Base-by-base conservation (phyloP, 1,140 invertebrate genomes). In the Portunus trituberculatus region DNA sequence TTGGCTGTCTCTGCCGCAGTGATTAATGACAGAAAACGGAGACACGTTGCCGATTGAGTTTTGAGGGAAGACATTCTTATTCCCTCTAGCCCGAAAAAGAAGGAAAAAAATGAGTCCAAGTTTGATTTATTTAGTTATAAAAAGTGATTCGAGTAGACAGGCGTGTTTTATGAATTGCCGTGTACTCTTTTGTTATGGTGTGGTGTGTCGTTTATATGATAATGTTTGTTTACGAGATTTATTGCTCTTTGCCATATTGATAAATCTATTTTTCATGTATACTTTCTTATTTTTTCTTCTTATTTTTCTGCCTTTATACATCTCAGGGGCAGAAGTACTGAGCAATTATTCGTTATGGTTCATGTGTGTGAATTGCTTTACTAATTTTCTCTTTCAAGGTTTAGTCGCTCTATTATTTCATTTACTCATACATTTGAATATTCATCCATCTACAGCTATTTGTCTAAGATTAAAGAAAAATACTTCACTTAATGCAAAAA, bases 1-100 rank as follows among this genome's bases (percentile, higher is more conserved):
- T 93, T 93, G 92, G 92, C 92, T 93, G 92, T 93, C 92, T 10
- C 39, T 28, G 32, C 28, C 6, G 14, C 45, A 20, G 76, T 93
- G 92, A 93, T 93, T 93, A 84, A 93, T 93, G 92, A 93, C n/a
- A 93, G 92, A 93, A 93, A 93, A 93, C 92, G 92, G 92, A n/a
- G 52, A 39, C 31, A 48, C 92, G 92, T 83, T 84, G 76, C 48
- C 89, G 46, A 91, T 91, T 28, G 46, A 76, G 20, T 76, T 76
- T 76, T 76, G 67, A 76, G 67, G 67, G 67, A 76, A n/a, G 67
- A 76, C 67, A 16, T 29, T 52, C 46, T 46, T 89, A 52, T 45
- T 25, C 39, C 87, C 87, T 28, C 48, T 39, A 4, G 16, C 3
- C 29, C 46, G 52, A 59, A 59, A 59, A 59, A 59, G 12, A 20